phyloP scores from a whole-genome alignment of 2,888 invertebrate genomes.

The Dilophus febrilis region DNA sequence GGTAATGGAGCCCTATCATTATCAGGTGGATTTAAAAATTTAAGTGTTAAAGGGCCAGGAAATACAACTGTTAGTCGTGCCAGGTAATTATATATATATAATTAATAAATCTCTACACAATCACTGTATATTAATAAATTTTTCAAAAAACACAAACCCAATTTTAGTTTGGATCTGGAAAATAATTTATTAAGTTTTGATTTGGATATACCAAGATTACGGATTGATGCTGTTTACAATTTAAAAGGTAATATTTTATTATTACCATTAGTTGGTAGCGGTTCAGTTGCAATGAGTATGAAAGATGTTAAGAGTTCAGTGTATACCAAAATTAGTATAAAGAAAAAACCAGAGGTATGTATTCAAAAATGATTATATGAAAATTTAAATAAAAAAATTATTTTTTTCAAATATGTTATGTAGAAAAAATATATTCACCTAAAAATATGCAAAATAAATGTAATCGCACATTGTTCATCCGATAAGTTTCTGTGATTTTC shows the following conservation, averaged over 20 bases:
- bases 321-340: constrained; percentile 32
- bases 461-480: too few species aligned
- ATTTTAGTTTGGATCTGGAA: constrained; percentile 35
- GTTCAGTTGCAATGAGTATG: constrained; percentile 35
- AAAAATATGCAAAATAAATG: too few species aligned
- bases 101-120: too few species aligned
- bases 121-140: too few species aligned
- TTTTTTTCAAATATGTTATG: too few species aligned
- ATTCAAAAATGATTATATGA: too few species aligned
- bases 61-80: constrained; percentile 33
- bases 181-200: constrained; percentile 36
- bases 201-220: constrained; percentile 34
- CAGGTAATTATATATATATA: constrained; percentile 14
- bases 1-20: constrained; percentile 36
- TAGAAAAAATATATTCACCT: too few species aligned
- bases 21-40: constrained; percentile 36
- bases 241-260: constrained; percentile 40
- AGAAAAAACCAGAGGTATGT: constrained; percentile 27
- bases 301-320: constrained; percentile 36
- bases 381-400: too few species aligned
- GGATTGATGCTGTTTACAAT: constrained; percentile 39
- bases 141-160: too few species aligned
- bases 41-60: constrained; percentile 37
- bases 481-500: too few species aligned
- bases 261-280: constrained; percentile 38